Base-by-base conservation (phyloP, 37 sponge, comb jelly and placozoan genomes). In the Hormiphora californensis region DNA sequence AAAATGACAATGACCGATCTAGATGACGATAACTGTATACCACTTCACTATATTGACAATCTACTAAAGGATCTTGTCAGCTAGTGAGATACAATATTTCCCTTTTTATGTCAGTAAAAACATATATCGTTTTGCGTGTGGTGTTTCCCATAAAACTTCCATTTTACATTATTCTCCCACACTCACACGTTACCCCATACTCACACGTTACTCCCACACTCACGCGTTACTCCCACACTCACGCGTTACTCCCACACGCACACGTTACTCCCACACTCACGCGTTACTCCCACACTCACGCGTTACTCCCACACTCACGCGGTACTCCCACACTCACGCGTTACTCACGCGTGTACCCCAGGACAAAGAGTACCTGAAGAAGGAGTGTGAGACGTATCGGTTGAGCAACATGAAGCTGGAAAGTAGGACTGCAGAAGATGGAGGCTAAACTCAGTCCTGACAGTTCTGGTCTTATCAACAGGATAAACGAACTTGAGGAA, bases 371-470 rank as follows among this genome's bases (percentile, higher is more conserved):
- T 73, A 73, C 46, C 27, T 73, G 23, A 43, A 46, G 22, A 73
- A 73, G 44, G 81, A 73, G 81, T 73, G 81, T 40, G 81, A 73
- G 81, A 73, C 40, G 4, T 73, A 73, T 46, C 81, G 81, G n/a
- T 46, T 73, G 3, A 73, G 81, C 43, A 73, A 73, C 38, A 9
- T 73, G 5, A 73, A 39, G 5, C 38, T 73, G 81, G 81, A 73
- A 28, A 36, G 46, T 28, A 73, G 81, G n/a, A 33, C 46, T 73
- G 23, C 44, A 37, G 23, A 73, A 73, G 46, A 73, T 73, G 81
- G 81, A 73, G 44, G 35, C 81, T 12, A 73, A 73, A 25, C 43
- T 73, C 30, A 36, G 17, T 19, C 81, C 81, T 46, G 43, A 73
- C 81, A 73, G 35, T 28, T n/a, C 81, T 1, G 81, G 30, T 40